A percentile compares a stretch with the other conserved stretches of the same genome.
These are phyloP conservation scores for Grammomys surdaster DNA, from an alignment of 2,113 vertebrate species.

Conservation along the genomic window DNA sequence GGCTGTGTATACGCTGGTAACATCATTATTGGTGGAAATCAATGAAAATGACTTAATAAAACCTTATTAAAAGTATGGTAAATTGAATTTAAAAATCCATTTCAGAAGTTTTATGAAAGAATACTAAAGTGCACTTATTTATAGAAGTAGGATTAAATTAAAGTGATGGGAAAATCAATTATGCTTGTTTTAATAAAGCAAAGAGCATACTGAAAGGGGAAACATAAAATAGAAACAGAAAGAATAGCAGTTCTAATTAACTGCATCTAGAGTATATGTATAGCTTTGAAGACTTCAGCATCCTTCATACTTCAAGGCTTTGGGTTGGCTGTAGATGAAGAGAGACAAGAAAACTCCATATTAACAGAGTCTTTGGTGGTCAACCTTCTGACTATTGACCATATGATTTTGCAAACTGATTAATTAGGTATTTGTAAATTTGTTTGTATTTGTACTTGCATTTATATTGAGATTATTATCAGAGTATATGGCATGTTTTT, in stretches of 20 bases:
- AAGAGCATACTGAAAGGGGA: neutral
- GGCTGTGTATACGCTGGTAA: neutral
- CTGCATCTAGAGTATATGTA: constrained; percentile 6
- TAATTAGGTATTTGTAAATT: constrained; percentile 17
- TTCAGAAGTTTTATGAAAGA: constrained; percentile 26
- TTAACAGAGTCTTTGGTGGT: constrained; percentile 1
- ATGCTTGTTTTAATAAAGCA: constrained; percentile 24
- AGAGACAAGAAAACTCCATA: neutral
- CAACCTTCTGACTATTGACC: neutral
- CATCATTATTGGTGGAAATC: neutral
- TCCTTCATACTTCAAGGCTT: neutral
- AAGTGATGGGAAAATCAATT: constrained; percentile 53
- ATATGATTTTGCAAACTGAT: constrained; percentile 51
- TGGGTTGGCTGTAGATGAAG: neutral
- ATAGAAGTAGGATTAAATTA: constrained; percentile 30
- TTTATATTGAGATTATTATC: constrained; percentile 1
- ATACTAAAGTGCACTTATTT: constrained; percentile 46
- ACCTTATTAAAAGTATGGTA: neutral
- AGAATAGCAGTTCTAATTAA: neutral
- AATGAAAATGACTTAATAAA: constrained; percentile 28
- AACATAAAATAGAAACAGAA: constrained; percentile 39
- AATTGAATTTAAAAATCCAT: constrained; percentile 42
- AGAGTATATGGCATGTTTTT: neutral
- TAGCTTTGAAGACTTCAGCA: constrained; percentile 54
- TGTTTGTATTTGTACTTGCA: neutral